Conservation (phyloP, 2,113 vertebrate species). For the Lepus europaeus region DNA sequence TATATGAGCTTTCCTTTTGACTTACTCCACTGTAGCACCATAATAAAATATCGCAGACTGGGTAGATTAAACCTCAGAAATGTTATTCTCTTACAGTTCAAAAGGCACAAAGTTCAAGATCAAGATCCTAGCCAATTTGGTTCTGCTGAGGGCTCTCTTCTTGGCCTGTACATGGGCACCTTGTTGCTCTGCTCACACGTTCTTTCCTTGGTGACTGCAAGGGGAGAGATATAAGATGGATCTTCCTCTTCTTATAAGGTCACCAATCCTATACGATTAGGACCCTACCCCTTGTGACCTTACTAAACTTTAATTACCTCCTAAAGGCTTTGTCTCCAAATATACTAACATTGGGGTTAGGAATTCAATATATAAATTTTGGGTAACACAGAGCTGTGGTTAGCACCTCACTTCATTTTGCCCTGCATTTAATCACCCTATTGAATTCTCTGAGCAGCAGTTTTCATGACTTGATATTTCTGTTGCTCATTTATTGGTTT, state of each 20-base stretch:
- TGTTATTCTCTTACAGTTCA: background rate
- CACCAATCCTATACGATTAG: background rate
- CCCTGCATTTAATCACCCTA: background rate
- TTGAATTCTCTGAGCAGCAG: constrained; percentile 8
- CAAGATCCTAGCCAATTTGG: background rate
- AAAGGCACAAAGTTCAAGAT: background rate
- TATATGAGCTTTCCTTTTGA: background rate
- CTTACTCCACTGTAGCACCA: background rate
- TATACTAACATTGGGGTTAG: background rate
- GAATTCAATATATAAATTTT: background rate
- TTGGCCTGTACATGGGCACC: background rate
- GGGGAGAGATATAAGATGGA: background rate
- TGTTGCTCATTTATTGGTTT: background rate
- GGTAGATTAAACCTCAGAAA: background rate
- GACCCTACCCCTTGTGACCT: background rate
- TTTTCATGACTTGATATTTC: background rate
- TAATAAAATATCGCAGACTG: background rate
- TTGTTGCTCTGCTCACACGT: background rate
- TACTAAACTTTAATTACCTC: background rate
- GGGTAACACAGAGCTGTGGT: background rate
- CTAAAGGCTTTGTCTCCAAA: background rate
- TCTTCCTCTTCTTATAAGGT: background rate
- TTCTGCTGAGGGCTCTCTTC: background rate
- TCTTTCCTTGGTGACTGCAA: background rate
- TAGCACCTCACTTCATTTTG: background rate